Base-by-base conservation (phyloP, 2,888 invertebrate genomes). In the Craniophora ligustri region DNA sequence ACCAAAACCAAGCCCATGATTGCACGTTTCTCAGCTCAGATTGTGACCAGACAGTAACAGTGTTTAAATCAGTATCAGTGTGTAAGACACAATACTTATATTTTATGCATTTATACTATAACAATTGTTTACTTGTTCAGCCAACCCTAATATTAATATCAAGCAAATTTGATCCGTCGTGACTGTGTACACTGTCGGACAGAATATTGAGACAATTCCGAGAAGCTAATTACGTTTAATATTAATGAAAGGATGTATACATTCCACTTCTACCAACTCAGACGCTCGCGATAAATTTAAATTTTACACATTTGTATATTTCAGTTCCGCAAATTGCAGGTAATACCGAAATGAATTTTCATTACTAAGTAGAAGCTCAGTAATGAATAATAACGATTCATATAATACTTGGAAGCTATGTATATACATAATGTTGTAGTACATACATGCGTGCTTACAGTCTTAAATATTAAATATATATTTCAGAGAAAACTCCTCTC, bases 191-290 rank as follows among this genome's bases (percentile, higher is more conserved):
- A 46, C 26, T 48, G 45, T 23, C 32, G 50, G 39, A 35, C 65
- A 69, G 28, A 65, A 44, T 40, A 49, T 32, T 40, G 39, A 35
- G 28, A 49, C 31, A 50, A 31, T 45, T 47, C 13, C n/a, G 36
- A 56, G 21, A 32, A 48, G 31, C 21, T 69, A 28, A 39, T 44
- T 50, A 7, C 0, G 53, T 62, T 44, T 28, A 36, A 42, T 47
- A 57, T 63, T 35, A 50, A 51, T 48, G 35, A 45, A 38, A 26
- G 30, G 31, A 45, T 38, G 36, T 46, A 28, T 48, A 15, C 28
- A 38, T 7, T 23, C 18, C n/a, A 10, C 28, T 23, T 30, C 3
- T 39, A 32, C n/a, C 10, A 45, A 32, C 30, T 10, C 31, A 30
- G n/a, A 14, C 10, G 7, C 3, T 40, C 14, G 5, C 5, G 21